Conservation (phyloP, 1,140 invertebrate genomes). For the Papilio xuthus region DNA sequence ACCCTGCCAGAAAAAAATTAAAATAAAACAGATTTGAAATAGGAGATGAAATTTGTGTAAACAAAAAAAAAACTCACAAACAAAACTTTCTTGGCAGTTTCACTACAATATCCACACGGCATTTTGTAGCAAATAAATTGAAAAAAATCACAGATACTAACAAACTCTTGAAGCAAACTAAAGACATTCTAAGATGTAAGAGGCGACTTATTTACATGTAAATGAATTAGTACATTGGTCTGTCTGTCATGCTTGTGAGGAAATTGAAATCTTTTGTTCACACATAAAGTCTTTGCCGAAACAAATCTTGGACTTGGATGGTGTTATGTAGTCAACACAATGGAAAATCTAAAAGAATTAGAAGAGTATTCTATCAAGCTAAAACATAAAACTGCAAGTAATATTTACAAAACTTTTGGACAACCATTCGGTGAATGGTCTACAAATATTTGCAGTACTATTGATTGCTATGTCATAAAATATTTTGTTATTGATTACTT, state of each 20-base stretch:
- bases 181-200: conserved; percentile 39
- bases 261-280: conserved; percentile 61
- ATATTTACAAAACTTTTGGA: neutral
- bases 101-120: conserved; percentile 72
- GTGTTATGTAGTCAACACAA: conserved; percentile 1
- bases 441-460: neutral
- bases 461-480: neutral
- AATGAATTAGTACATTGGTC: conserved; percentile 66
- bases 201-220: conserved; percentile 63
- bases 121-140: conserved; percentile 54
- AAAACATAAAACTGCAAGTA: neutral
- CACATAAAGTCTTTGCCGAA: conserved; percentile 44
- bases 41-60: neutral
- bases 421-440: too few relatives aligned
- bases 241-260: conserved; percentile 62
- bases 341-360: neutral
- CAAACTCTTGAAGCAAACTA: conserved; percentile 48
- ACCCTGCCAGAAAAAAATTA: too few relatives aligned
- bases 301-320: conserved; percentile 45
- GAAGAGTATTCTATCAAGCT: neutral
- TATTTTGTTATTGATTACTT: neutral
- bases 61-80: conserved; percentile 60
- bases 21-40: too few relatives aligned
- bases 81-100: conserved; percentile 65
- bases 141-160: conserved; percentile 41